Evolutionary conservation across 2,888 invertebrate genomes (phyloP), one percentile per base, ranked within the genome.

Genomic region (Heliconius erato): DNA sequence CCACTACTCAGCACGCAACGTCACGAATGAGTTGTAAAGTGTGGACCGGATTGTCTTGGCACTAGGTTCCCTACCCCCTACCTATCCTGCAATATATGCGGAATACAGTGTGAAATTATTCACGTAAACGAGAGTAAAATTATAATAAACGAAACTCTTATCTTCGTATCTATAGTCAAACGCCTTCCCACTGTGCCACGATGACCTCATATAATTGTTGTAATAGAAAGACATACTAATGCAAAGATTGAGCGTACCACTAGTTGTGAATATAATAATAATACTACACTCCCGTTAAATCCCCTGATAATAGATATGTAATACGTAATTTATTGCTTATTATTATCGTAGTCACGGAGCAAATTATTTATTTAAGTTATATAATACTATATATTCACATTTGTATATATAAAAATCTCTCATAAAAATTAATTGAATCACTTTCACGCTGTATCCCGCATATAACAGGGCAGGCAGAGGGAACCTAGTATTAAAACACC

Each of bases 311-410:
- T n/a, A 69, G 23, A 12, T 69, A 69, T 69, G 40, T 71, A n/a
- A 40, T 71, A 71, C 16, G 71, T 71, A 71, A 71, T 71, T 71
- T 71, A 71, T 71, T 26, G 40, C n/a, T n/a, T 40, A 71, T 44
- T 71, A 71, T 14, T 68, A 32, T 23, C 44, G 44, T 7, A 35
- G 32, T 69, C 35, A 5, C 19, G 54, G 19, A 54, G 54, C 68
- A 35, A 35, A 35, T 35, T 69, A 69, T n/a, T 63, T 63, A 23
- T 63, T 63, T n/a, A 49, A 49, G 49, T 54, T 19, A 54, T 54
- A 19, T 54, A 49, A 49, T 49, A 16, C 5, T 49, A 54, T 19
- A 54, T 19, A 54, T 2, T 19, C 5, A 54, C 19, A 54, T 19
- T 54, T 19, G 19, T 54, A 19, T 54, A 19, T 54, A 19, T 54